Evolutionary conservation across 2,797 vertebrate genomes (phyloP), one percentile per base, ranked within the genome.

Genomic region (Myotis planiceps): DNA sequence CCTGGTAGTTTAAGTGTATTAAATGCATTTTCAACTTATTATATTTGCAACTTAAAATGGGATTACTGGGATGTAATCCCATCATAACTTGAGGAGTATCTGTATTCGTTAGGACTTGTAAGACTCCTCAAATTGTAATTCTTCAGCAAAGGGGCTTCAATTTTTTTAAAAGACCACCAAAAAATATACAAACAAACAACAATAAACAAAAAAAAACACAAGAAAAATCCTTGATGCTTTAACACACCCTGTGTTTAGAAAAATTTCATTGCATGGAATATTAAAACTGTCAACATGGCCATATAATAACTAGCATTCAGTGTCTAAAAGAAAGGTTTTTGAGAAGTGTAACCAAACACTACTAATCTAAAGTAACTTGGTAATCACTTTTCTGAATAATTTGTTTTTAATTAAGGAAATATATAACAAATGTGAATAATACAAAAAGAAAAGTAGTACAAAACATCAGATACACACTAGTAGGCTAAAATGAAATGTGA

Each of bases 341-440:
- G 69, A 95, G 27, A 25, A 34, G 18, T 85, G 79, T 75, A 16
- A 83, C 8, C 55, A 32, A 93, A 76, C 53, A 69, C 45, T 88
- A 88, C 1, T 65, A 42, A 89, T 65, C 69, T 84, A 75, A 90
- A 94, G 92, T 25, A 92, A 88, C 3, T 39, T 86, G 29, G 5
- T 68, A 51, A 55, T 82, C 63, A 79, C 3, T 7, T 88, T 84
- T 92, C 82, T 95, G 72, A 92, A 76, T 88, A 94, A 86, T 94
- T 95, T 84, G 92, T 76, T 93, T n/a, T 71, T 83, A 55, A 78
- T 93, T 84, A 87, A 82, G 87, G 34, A 96, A 92, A 79, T n/a
- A 29, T 27, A 84, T 84, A 74, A 93, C 4, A 79, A 84, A 94
- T 92, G 47, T 82, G 42, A 92, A 55, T 82, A 47, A 68, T 79